phyloP scores from a whole-genome alignment of 2,797 vertebrate genomes.

The Crax fasciolata region DNA sequence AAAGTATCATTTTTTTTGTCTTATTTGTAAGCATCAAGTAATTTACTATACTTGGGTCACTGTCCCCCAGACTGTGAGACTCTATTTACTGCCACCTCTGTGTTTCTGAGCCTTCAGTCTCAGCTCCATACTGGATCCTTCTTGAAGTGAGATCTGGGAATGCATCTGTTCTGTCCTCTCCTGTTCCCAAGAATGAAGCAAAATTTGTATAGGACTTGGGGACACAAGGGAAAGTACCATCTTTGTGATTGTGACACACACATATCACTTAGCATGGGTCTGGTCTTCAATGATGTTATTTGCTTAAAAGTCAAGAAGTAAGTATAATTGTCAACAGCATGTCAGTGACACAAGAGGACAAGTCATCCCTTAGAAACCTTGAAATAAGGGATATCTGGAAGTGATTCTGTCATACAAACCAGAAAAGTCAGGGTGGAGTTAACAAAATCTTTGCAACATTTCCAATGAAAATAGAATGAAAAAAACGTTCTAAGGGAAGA shows the following conservation, averaged over 20 bases:
- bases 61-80: neutral
- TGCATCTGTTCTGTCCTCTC: neutral
- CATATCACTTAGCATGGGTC: fast-evolving
- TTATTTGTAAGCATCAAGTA: neutral
- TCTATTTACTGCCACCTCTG: fast-evolving
- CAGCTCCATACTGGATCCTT: neutral
- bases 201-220: neutral
- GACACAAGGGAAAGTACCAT: neutral
- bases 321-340: neutral
- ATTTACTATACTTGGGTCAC: neutral
- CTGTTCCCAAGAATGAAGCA: neutral
- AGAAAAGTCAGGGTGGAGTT: neutral
- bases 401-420: neutral
- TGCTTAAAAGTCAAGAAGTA: neutral
- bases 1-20: neutral
- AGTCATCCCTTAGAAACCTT: neutral
- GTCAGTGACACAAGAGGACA: neutral
- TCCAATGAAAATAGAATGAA: neutral
- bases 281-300: neutral
- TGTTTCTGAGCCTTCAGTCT: neutral
- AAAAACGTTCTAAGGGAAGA: neutral
- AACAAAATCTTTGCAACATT: neutral
- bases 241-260: neutral
- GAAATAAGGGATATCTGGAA: neutral
- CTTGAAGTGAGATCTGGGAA: neutral